phyloP scores from a whole-genome alignment of 2,888 invertebrate genomes.

The Tenthredo mesomela region DNA sequence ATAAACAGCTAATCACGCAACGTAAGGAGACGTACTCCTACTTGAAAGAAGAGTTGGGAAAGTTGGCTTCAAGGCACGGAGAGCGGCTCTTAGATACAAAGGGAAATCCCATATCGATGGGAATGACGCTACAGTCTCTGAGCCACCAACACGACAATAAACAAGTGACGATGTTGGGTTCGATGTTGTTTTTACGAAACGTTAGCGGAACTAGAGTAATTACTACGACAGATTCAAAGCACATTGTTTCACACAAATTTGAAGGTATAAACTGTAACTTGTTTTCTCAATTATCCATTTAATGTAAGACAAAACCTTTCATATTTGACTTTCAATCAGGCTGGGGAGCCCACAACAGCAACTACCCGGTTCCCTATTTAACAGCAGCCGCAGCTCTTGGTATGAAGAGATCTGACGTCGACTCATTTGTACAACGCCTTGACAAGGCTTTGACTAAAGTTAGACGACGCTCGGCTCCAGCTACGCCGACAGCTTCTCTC shows the following conservation, averaged over 20 bases:
- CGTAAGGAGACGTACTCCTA: conserved; percentile 83
- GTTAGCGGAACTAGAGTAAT: conserved; percentile 87
- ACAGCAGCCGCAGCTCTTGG: conserved; percentile 88
- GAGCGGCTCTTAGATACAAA: conserved; percentile 82
- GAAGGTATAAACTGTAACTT: conserved; percentile 75
- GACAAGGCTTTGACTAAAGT: conserved; percentile 80
- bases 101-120: conserved; percentile 87
- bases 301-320: background rate
- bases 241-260: conserved; percentile 81
- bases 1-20: conserved; percentile 81
- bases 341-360: conserved; percentile 85
- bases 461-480: conserved; percentile 73
- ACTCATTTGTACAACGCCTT: conserved; percentile 84
- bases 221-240: conserved; percentile 79
- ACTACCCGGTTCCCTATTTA: conserved; percentile 83
- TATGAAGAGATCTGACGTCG: conserved; percentile 84
- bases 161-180: conserved; percentile 83
- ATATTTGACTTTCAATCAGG: conserved; percentile 76
- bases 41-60: conserved; percentile 80
- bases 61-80: conserved; percentile 80
- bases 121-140: conserved; percentile 76
- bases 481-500: conserved; percentile 73
- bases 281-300: background rate
- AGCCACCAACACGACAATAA: conserved; percentile 75
- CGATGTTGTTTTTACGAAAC: conserved; percentile 86